Base-by-base conservation (phyloP, 2,797 vertebrate genomes). In the Bradypodion ventrale region DNA sequence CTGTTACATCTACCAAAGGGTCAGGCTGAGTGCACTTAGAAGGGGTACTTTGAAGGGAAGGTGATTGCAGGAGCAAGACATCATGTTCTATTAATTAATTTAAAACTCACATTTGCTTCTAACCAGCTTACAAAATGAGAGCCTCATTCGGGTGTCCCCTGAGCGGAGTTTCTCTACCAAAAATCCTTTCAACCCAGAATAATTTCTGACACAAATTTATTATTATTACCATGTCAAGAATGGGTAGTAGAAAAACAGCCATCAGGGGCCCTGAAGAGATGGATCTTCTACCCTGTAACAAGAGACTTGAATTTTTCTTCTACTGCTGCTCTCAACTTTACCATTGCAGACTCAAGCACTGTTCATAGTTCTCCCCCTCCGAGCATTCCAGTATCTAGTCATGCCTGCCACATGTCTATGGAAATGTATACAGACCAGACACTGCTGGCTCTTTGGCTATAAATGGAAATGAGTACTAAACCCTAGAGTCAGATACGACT, bases 81-180 rank as follows among this genome's bases (percentile, higher is more conserved):
- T n/a, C 19, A 21, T 5, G 82, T 89, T 85, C 74, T 75, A 81
- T 70, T 40, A 5, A 83, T 29, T 70, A 87, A 66, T 77, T 62
- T 65, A 89, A 92, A 90, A 81, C 0, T 56, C 62, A 7, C 75
- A 81, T 91, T 66, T 89, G 89, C 87, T 82, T 82, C 80, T 75
- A 73, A 75, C 83, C 5, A 65, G 49, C 80, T 89, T 63, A 68
- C 84, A 92, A 92, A 83, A 74, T 4, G 9, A 88, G n/a, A n/a
- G n/a, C n/a, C n/a, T n/a, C n/a, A n/a, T n/a, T n/a, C n/a, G n/a
- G n/a, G n/a, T n/a, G n/a, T n/a, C n/a, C n/a, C n/a, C n/a, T n/a
- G n/a, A n/a, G n/a, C n/a, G n/a, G n/a, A n/a, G n/a, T n/a, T n/a
- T n/a, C n/a, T n/a, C n/a, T n/a, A n/a, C n/a, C n/a, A n/a, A n/a